These are phyloP conservation scores for Caligus rogercresseyi DNA, from an alignment of 1,140 invertebrate genomes.

Conservation along the genomic window DNA sequence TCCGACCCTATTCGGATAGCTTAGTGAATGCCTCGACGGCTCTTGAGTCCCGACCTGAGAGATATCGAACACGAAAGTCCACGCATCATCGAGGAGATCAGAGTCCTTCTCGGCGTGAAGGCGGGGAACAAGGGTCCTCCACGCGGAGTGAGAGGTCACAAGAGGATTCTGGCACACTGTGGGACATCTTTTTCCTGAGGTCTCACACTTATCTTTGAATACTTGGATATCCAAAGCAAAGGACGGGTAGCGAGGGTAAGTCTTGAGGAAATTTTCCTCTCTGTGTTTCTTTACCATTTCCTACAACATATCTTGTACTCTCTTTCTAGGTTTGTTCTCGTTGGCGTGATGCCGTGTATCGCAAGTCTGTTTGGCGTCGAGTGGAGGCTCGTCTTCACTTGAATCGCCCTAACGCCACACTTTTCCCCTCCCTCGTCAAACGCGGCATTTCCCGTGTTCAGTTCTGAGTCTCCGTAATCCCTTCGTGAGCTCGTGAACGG, in stretches of 20 bases:
- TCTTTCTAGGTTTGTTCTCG: slow-evolving; percentile 49
- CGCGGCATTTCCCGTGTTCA: slow-evolving; percentile 73
- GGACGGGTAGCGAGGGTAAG: slow-evolving; percentile 55
- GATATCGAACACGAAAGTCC: background rate
- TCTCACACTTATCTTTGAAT: slow-evolving; percentile 77
- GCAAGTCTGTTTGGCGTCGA: slow-evolving; percentile 75
- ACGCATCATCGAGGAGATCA: background rate
- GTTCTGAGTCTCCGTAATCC: slow-evolving; percentile 64
- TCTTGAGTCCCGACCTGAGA: background rate
- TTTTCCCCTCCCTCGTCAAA: slow-evolving; percentile 64
- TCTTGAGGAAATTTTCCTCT: background rate
- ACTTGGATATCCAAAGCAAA: slow-evolving; percentile 67
- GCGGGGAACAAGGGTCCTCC: background rate
- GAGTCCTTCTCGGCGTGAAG: background rate
- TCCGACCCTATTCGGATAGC: slow-evolving; percentile 10
- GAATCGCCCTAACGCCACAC: slow-evolving; percentile 53
- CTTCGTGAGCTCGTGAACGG: slow-evolving; percentile 66
- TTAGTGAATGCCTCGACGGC: background rate
- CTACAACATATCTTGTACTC: background rate
- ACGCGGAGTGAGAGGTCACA: background rate
- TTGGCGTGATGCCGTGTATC: slow-evolving; percentile 71
- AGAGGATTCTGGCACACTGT: background rate
- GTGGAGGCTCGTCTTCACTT: slow-evolving; percentile 78
- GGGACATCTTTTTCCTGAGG: slow-evolving; percentile 60
- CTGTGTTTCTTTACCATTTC: background rate